These are phyloP conservation scores for Sminthurinus signatus DNA, from an alignment of 1,140 invertebrate species.

Conservation along the genomic window DNA sequence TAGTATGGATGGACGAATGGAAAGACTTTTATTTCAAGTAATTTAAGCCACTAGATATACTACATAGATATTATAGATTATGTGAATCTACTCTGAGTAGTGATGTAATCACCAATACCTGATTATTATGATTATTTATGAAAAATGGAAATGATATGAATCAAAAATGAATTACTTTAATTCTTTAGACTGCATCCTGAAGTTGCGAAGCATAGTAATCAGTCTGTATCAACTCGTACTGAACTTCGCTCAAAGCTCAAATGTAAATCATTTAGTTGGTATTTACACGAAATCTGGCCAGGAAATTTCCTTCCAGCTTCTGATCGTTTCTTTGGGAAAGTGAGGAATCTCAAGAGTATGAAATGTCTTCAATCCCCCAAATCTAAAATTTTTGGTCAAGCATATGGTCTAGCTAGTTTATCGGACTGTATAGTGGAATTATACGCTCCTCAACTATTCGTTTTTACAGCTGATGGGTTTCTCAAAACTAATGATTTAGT, in stretches of 20 bases:
- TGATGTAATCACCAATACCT: too few species aligned
- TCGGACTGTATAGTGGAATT: constrained; percentile 47
- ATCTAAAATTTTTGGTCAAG: constrained; percentile 52
- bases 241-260: constrained; percentile 66
- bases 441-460: constrained; percentile 64
- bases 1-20: constrained; percentile 94
- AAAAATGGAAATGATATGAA: too few species aligned
- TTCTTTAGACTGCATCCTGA: constrained; percentile 57
- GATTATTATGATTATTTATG: too few species aligned
- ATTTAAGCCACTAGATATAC: too few species aligned
- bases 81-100: too few species aligned
- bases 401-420: constrained; percentile 57
- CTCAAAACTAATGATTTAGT: constrained; percentile 67
- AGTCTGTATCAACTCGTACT: constrained; percentile 64
- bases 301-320: constrained; percentile 82
- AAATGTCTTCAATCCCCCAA: constrained; percentile 56
- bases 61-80: too few species aligned
- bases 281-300: constrained; percentile 77
- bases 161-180: too few species aligned
- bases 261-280: constrained; percentile 92
- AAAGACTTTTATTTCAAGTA: constrained; percentile 83
- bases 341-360: constrained; percentile 49
- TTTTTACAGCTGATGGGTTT: constrained; percentile 59
- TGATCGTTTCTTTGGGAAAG: constrained; percentile 72
- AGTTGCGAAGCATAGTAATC: constrained; percentile 55